phyloP scores from a whole-genome alignment of 1,140 invertebrate genomes.

The Drosophila truncata region DNA sequence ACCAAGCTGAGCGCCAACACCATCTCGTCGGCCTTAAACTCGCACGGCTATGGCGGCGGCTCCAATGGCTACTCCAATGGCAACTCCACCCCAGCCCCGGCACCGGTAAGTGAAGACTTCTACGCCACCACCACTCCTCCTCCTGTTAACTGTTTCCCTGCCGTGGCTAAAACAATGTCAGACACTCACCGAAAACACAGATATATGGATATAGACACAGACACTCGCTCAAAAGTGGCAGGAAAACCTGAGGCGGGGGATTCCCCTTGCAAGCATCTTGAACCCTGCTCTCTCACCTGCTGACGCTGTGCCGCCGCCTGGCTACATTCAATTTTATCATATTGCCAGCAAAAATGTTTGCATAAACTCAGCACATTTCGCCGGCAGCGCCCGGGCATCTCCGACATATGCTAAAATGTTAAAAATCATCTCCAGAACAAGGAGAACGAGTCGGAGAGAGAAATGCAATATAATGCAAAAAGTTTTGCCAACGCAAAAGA shows the following conservation, averaged over 20 bases:
- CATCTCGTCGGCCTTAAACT: slow-evolving; percentile 81
- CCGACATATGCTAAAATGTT: slow-evolving; percentile 69
- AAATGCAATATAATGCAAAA: slow-evolving; percentile 75
- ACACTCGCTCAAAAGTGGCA: slow-evolving; percentile 7
- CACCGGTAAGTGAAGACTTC: slow-evolving; percentile 66
- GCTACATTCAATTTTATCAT: slow-evolving; percentile 74
- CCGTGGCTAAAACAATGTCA: slow-evolving; percentile 68
- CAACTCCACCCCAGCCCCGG: slow-evolving; percentile 70
- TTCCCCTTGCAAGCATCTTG: slow-evolving; percentile 1
- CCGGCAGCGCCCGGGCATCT: slow-evolving; percentile 40
- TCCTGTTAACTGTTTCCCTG: slow-evolving; percentile 36
- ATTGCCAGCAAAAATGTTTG: slow-evolving; percentile 75
- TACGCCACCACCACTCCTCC: neutral
- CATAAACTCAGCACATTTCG: slow-evolving; percentile 66
- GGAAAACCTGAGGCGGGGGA: neutral
- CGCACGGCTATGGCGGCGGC: slow-evolving; percentile 71
- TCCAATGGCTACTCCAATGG: slow-evolving; percentile 75
- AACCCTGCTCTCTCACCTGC: slow-evolving; percentile 23
- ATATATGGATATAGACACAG: slow-evolving; percentile 37
- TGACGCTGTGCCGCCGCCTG: slow-evolving; percentile 28
- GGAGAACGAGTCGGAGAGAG: slow-evolving; percentile 1
- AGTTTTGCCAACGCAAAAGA: slow-evolving; percentile 53
- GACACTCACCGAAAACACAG: slow-evolving; percentile 39
- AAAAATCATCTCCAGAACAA: slow-evolving; percentile 53
- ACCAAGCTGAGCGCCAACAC: slow-evolving; percentile 83